Conservation (phyloP, 2,113 vertebrate genomes). For the Perognathus longimembris region DNA sequence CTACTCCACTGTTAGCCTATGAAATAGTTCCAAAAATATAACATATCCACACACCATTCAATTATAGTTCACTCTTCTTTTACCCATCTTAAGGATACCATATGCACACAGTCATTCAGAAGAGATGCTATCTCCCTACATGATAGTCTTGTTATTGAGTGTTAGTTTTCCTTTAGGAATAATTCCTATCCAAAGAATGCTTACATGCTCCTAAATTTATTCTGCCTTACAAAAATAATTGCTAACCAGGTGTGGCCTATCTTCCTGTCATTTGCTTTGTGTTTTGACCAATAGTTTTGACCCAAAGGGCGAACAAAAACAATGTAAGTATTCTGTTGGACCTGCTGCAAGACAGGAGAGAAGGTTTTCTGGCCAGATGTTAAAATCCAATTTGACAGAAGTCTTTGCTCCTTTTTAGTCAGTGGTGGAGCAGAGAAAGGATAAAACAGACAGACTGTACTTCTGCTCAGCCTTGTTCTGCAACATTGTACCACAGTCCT, state of each 20-base stretch:
- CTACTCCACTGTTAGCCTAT: neutral
- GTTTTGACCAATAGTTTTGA: constrained; percentile 44
- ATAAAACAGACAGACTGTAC: neutral
- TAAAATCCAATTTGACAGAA: neutral
- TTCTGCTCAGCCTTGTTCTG: neutral
- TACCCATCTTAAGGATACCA: neutral
- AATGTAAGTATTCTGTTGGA: neutral
- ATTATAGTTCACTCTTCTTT: neutral
- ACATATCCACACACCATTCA: neutral
- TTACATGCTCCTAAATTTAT: neutral
- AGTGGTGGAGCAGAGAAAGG: neutral
- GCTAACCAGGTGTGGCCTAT: neutral
- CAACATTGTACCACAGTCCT: neutral
- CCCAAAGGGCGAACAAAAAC: neutral
- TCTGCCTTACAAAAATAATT: neutral
- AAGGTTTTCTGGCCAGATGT: neutral
- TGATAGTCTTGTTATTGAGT: neutral
- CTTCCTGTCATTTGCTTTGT: neutral
- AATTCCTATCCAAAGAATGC: neutral
- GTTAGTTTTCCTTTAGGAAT: neutral
- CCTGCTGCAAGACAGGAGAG: constrained; percentile 14
- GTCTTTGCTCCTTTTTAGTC: neutral
- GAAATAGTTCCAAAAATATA: constrained; percentile 11
- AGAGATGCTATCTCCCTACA: neutral
- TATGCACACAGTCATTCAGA: neutral